Evolutionary conservation across 2,113 vertebrate species (phyloP).

Genomic region (Parotia lawesii): DNA sequence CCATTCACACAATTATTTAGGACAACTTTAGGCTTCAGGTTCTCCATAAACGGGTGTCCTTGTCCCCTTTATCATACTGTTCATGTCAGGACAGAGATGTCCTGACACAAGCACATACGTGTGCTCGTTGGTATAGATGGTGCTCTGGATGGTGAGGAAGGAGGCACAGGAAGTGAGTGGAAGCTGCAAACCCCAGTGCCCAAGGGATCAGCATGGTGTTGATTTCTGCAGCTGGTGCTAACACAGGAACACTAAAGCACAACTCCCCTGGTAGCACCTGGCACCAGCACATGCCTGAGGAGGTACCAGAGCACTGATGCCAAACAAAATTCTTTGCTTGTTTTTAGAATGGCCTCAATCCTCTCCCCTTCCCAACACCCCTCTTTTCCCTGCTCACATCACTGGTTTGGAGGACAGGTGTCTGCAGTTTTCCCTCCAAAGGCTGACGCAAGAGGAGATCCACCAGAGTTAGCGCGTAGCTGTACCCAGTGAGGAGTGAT

Average conservation of each 20-base stretch:
- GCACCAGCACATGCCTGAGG: background rate
- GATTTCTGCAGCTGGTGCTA: background rate
- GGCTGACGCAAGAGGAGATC: constrained; percentile 10
- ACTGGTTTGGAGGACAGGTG: background rate
- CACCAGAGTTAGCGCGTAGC: background rate
- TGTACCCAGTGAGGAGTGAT: background rate
- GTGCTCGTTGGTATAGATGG: rapidly evolving
- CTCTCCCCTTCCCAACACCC: background rate
- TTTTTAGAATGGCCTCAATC: background rate
- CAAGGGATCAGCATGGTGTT: background rate
- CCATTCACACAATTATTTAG: background rate
- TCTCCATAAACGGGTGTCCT: background rate
- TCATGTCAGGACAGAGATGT: background rate
- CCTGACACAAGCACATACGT: rapidly evolving
- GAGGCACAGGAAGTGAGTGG: rapidly evolving
- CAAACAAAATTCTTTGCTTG: background rate
- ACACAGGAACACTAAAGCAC: background rate
- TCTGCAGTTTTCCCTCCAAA: background rate
- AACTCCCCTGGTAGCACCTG: background rate
- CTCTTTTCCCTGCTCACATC: background rate
- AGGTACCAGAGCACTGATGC: background rate
- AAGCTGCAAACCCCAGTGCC: background rate
- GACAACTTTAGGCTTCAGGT: background rate
- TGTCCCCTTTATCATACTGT: background rate
- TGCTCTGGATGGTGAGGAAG: background rate